Evolutionary conservation across 2,888 invertebrate species (phyloP).

Genomic region (Marronus borbonicus): DNA sequence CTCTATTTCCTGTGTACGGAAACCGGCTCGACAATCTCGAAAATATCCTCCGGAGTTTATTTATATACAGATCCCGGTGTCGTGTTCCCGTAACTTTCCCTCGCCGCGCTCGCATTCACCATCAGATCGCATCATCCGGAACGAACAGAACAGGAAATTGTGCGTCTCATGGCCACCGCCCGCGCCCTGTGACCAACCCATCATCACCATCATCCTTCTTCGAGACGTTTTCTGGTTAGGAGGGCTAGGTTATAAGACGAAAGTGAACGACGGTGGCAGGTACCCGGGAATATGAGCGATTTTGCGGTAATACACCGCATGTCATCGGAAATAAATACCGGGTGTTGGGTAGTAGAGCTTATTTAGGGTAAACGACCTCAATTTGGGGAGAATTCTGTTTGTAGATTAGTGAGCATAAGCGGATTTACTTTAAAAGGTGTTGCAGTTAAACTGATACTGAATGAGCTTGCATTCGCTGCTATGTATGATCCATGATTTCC

Average conservation of each 20-base stretch:
- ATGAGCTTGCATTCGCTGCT: too few species aligned
- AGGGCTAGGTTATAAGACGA: background rate
- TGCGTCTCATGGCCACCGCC: conserved; percentile 41
- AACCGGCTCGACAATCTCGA: conserved; percentile 35
- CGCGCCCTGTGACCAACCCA: conserved; percentile 36
- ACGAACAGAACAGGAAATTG: conserved; percentile 47
- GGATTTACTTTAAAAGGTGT: too few species aligned
- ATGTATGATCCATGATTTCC: too few species aligned
- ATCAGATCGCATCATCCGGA: conserved; percentile 35
- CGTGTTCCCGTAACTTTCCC: conserved; percentile 38
- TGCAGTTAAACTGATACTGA: too few species aligned
- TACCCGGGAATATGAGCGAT: conserved; percentile 23
- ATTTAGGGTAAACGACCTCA: conserved; percentile 22
- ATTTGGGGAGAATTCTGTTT: background rate
- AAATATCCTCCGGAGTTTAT: conserved; percentile 42
- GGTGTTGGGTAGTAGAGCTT: background rate
- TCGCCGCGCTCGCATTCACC: background rate
- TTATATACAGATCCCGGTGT: conserved; percentile 39
- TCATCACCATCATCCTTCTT: conserved; percentile 37
- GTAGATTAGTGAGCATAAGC: too few species aligned
- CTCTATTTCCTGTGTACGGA: conserved; percentile 47
- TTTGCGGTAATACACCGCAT: conserved; percentile 25
- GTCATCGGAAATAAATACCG: conserved; percentile 41
- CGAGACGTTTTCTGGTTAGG: conserved; percentile 34
- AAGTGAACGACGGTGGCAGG: background rate